A percentile compares a stretch with the other conserved stretches of the same genome.
Conservation (phyloP, 2,797 vertebrate species). For the Gallinago stenura region DNA sequence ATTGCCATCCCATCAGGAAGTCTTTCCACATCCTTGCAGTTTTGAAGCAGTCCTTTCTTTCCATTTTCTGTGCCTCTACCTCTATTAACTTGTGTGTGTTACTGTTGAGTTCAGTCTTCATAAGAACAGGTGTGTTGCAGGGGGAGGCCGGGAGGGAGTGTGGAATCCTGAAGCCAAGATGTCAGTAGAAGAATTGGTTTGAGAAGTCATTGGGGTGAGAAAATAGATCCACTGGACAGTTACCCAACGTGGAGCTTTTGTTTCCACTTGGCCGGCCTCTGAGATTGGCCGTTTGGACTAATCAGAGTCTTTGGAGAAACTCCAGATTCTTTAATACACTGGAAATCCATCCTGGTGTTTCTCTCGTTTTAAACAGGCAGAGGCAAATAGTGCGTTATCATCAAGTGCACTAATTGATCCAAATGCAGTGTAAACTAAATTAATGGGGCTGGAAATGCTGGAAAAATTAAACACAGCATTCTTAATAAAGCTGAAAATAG, state of each 20-base stretch:
- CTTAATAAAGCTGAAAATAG: conserved; percentile 78
- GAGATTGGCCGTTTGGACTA: conserved; percentile 1
- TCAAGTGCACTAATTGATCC: conserved; percentile 64
- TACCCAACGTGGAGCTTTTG: neutral
- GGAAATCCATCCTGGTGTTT: conserved; percentile 15
- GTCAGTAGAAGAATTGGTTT: neutral
- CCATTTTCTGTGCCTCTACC: neutral
- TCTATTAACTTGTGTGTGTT: neutral
- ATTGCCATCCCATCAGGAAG: neutral
- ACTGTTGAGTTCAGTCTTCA: neutral
- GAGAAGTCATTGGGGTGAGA: neutral
- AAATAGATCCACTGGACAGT: neutral
- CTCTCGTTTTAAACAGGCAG: conserved; percentile 28
- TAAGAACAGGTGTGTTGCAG: neutral
- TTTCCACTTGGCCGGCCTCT: neutral
- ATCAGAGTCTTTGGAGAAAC: conserved; percentile 13
- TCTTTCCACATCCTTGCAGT: neutral
- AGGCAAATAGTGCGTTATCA: conserved; percentile 23
- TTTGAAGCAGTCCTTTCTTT: neutral
- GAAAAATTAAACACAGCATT: conserved; percentile 74
- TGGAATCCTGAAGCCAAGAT: neutral
- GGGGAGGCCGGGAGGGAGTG: too few species aligned
- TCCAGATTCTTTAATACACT: conserved; percentile 17
- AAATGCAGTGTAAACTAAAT: conserved; percentile 63
- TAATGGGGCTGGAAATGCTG: conserved; percentile 41